Conservation (phyloP, 1,140 invertebrate genomes). For the Carposina sasakii region DNA sequence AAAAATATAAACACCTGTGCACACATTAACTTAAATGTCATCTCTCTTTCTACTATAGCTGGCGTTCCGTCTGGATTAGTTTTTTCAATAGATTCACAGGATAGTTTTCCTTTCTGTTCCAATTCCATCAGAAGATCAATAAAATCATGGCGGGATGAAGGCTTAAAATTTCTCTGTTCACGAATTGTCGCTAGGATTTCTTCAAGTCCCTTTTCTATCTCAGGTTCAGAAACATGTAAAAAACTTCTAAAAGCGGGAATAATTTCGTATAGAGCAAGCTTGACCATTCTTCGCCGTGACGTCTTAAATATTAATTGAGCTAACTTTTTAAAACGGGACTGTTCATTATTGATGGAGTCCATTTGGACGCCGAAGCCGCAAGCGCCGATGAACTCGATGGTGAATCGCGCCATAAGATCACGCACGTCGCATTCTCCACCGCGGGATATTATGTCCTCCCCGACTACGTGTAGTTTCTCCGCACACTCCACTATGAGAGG, state of each 20-base stretch:
- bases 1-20: constrained; percentile 73
- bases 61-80: constrained; percentile 35
- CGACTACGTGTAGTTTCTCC: constrained; percentile 43
- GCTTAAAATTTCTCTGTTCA: constrained; percentile 50
- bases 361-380: constrained; percentile 71
- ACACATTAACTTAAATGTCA: constrained; percentile 43
- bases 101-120: constrained; percentile 40
- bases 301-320: constrained; percentile 39
- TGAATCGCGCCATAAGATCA: constrained; percentile 51
- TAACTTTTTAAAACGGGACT: constrained; percentile 62
- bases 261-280: constrained; percentile 16
- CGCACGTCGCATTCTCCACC: constrained; percentile 31
- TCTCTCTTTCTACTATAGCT: constrained; percentile 26
- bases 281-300: background rate
- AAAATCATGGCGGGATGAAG: constrained; percentile 67
- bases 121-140: constrained; percentile 72
- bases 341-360: constrained; percentile 57
- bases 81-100: constrained; percentile 49
- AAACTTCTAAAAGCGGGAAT: constrained; percentile 20
- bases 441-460: constrained; percentile 26
- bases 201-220: constrained; percentile 44
- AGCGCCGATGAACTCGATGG: constrained; percentile 66
- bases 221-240: constrained; percentile 16
- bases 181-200: constrained; percentile 42
- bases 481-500: constrained; percentile 58